Evolutionary conservation across 2,888 invertebrate genomes (phyloP), one percentile per base, ranked within the genome.

Genomic region (Yponomeuta plumbellus): DNA sequence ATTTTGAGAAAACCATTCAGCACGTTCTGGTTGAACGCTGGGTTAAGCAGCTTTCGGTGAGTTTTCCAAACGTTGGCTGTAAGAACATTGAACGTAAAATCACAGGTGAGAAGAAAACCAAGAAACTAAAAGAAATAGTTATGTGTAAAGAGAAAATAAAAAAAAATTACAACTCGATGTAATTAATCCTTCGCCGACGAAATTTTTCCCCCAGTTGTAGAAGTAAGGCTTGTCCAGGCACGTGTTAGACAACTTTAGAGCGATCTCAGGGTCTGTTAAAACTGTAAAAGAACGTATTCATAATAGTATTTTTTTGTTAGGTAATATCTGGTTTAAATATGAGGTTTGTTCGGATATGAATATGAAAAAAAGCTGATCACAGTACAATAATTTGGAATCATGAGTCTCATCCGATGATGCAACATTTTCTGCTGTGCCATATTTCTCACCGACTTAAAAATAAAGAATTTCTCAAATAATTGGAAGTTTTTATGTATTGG

Each of bases 51-150:
- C 65, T 69, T 69, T 0, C 66, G 61, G 44, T 68, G 66, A 3
- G 40, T 63, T 66, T 67, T 68, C 69, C 69, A 69, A 6, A 67
- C 40, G 44, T 65, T 39, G 11, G 59, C 69, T 69, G 65, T 74
- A 72, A 72, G 17, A 20, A 56, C 4, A 17, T 59, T 20, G 13
- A 59, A 2, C 11, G 22, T 22, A 22, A 11, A 22, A 21, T 59
- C 22, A 8, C 56, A 4, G 56, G 3, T 56, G n/a, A 56, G 56
- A 20, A 17, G 5, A 17, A 0, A 56, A 17, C 20, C 56, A 6
- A 56, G n/a, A 56, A 6, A 17, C 1, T n/a, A 17, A 3, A n/a
- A 6, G 17, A 17, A n/a, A 17, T 20, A 20, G 4, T 56, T 56
- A 56, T 17, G n/a, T 56, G 17, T 0, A 52, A 1, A 17, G 13